Base-by-base conservation (phyloP, 2,888 invertebrate species). In the Euspilapteryx auroguttella region DNA sequence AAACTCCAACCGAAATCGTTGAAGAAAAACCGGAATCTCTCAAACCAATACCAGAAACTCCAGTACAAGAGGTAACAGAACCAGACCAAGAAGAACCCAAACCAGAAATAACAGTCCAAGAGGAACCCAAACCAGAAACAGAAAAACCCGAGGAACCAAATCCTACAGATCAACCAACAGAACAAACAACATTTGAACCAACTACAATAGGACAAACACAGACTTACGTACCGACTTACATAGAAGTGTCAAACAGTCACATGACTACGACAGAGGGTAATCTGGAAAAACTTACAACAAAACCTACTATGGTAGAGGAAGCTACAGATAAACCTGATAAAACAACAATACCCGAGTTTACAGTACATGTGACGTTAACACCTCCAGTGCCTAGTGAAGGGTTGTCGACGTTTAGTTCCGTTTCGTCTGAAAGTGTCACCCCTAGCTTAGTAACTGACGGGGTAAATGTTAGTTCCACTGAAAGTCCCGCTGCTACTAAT, bases 281-380 rank as follows among this genome's bases (percentile, higher is more conserved):
- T n/a, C n/a, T n/a, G n/a, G n/a, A n/a, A n/a, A n/a, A n/a, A n/a
- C n/a, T n/a, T n/a, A n/a, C n/a, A n/a, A n/a, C n/a, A n/a, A n/a
- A n/a, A n/a, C n/a, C n/a, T n/a, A n/a, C n/a, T n/a, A n/a, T n/a
- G n/a, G n/a, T n/a, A n/a, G n/a, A n/a, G n/a, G n/a, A n/a, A n/a
- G n/a, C n/a, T n/a, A 21, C 27, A 22, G 24, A 32, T 8, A 3
- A 26, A 14, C 26, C 26, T 7, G 10, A 14, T 26, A n/a, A 13
- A 27, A 12, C 21, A 8, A 27, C 27, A 11, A 35, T 58, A 7
- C 29, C 50, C 21, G 69, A 62, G 39, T 71, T 71, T 25, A 57
- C 52, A 2, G 62, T 71, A 0, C 69, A 69, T 14, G 62, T 69
- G 2, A 71, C 71, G 0, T 28, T 68, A 21, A 47, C 56, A 0